These are phyloP conservation scores for Drosophila azteca DNA, from an alignment of 1,140 invertebrate genomes.

Conservation along the genomic window DNA sequence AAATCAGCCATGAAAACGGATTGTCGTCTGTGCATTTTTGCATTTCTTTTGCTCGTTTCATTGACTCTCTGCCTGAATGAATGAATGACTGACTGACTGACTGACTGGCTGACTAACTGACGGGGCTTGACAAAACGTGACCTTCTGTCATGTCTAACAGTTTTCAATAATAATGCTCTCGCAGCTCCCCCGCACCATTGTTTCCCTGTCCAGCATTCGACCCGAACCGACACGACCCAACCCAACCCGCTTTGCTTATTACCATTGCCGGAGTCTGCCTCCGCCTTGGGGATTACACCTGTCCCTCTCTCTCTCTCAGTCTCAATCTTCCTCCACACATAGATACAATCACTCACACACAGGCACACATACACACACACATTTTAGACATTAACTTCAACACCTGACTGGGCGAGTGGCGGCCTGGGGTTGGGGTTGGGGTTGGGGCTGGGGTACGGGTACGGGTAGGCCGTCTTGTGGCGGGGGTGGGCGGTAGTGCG, in stretches of 20 bases:
- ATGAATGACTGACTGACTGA: conserved; percentile 17
- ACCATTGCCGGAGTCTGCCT: conserved; percentile 37
- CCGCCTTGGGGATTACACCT: conserved; percentile 64
- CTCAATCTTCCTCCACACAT: not conserved
- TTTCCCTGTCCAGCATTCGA: conserved; percentile 9
- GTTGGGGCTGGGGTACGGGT: no score
- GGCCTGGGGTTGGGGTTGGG: not conserved
- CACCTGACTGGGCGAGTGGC: conserved; percentile 41
- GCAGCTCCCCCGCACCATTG: conserved; percentile 3
- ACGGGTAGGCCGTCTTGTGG: no score
- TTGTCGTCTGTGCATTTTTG: conserved; percentile 73
- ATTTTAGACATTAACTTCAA: conserved; percentile 57
- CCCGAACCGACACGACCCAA: conserved; percentile 10
- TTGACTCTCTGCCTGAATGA: conserved; percentile 48
- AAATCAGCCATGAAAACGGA: conserved; percentile 81
- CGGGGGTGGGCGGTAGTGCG: not conserved
- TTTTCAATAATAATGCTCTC: conserved; percentile 73
- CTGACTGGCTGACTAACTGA: conserved; percentile 18
- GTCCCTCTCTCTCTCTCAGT: conserved; percentile 5
- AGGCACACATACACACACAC: not conserved
- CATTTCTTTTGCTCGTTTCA: conserved; percentile 75
- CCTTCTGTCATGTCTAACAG: conserved; percentile 75
- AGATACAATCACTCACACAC: not conserved
- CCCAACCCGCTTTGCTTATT: conserved; percentile 57
- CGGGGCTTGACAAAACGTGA: conserved; percentile 63